Conservation (phyloP, 2,797 vertebrate genomes). For the Urosaurus nigricauda region DNA sequence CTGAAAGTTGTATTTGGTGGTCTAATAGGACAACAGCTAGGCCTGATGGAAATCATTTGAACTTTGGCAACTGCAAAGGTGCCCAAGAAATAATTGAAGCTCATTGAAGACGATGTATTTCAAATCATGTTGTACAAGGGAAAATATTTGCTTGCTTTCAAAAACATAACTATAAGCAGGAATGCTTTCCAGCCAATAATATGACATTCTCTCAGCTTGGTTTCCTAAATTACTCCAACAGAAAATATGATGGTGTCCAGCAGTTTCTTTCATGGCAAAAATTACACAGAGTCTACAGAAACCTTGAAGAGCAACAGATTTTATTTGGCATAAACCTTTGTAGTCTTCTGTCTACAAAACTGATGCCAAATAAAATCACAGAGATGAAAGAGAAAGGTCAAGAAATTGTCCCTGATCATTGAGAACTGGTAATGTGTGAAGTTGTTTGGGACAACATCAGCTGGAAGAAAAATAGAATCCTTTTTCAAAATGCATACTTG, state of each 20-base stretch:
- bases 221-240: neutral
- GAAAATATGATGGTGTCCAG: neutral
- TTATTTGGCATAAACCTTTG: too few relatives aligned
- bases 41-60: neutral
- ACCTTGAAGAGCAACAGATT: too few relatives aligned
- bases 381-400: neutral
- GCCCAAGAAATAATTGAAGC: neutral
- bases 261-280: neutral
- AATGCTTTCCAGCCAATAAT: neutral
- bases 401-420: neutral
- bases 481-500: fast-evolving
- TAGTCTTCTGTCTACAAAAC: too few relatives aligned
- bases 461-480: neutral
- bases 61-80: neutral
- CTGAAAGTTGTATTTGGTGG: neutral
- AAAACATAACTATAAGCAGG: neutral
- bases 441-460: neutral
- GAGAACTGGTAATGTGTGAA: neutral
- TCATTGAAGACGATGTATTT: neutral
- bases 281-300: too few relatives aligned
- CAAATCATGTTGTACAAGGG: neutral
- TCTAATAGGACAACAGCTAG: neutral
- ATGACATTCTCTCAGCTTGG: neutral
- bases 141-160: neutral
- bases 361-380: neutral